Percentiles rank a stretch among this genome's conserved stretches.
These are phyloP conservation scores for Crotophaga sulcirostris DNA, from an alignment of 2,113 vertebrate species.

Conservation along the genomic window DNA sequence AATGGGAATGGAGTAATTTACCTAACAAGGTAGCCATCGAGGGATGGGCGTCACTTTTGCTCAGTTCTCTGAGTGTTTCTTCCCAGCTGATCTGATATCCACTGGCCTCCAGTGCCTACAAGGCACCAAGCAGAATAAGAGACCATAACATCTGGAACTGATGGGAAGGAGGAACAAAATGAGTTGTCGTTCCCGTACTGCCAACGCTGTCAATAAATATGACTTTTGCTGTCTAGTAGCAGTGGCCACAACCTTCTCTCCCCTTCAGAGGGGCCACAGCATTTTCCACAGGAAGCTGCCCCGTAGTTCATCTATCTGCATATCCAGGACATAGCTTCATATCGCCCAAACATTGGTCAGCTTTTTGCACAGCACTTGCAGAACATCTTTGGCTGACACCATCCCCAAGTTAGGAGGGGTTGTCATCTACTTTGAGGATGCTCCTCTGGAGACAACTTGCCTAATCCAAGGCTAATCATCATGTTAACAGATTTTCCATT, in stretches of 20 bases:
- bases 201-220: fast-evolving
- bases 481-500: not conserved
- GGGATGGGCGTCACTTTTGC: not conserved
- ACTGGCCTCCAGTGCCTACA: fast-evolving
- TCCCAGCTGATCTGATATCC: not conserved
- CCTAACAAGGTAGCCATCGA: not conserved
- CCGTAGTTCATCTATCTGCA: not conserved
- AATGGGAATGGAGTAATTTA: not conserved
- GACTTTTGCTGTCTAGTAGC: not conserved
- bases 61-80: not conserved
- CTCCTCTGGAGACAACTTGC: not conserved
- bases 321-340: not conserved
- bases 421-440: not conserved
- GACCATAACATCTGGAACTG: not conserved
- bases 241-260: not conserved
- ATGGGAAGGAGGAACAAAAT: not conserved
- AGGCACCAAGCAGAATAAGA: not conserved
- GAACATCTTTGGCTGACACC: not conserved
- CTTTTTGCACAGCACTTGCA: not conserved
- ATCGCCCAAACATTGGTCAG: fast-evolving
- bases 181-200: fast-evolving
- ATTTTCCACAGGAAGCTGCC: not conserved
- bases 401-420: not conserved
- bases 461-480: not conserved
- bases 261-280: not conserved